Conservation (phyloP, 1,140 invertebrate genomes). For the Panagrolaimus sp. region DNA sequence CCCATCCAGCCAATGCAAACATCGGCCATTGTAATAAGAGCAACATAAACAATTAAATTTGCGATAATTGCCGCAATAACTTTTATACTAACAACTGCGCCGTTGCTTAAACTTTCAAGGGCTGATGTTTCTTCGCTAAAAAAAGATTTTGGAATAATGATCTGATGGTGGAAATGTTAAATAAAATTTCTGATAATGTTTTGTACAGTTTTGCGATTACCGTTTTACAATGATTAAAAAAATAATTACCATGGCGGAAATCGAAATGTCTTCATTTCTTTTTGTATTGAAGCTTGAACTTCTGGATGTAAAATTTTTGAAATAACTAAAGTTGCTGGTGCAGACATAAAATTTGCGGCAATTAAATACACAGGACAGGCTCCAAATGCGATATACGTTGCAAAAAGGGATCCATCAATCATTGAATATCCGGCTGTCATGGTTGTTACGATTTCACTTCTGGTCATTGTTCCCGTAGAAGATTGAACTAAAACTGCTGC, state of each 20-base stretch:
- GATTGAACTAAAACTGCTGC: slow-evolving; percentile 7
- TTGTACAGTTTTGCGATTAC: too few species aligned
- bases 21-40: slow-evolving; percentile 40
- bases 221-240: too few species aligned
- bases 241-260: slow-evolving; percentile 7
- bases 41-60: slow-evolving; percentile 48
- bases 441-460: slow-evolving; percentile 10
- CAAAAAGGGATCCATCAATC: slow-evolving; percentile 14
- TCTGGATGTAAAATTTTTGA: slow-evolving; percentile 14
- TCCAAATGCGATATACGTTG: slow-evolving; percentile 9
- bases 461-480: not conserved
- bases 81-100: slow-evolving; percentile 32
- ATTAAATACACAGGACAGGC: slow-evolving; percentile 12
- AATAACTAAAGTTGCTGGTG: slow-evolving; percentile 2
- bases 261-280: slow-evolving; percentile 17
- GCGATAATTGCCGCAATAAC: slow-evolving; percentile 41
- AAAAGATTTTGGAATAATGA: slow-evolving; percentile 1
- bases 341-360: slow-evolving; percentile 20
- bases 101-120: slow-evolving; percentile 36
- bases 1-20: slow-evolving; percentile 39
- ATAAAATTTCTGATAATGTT: too few species aligned
- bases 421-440: slow-evolving; percentile 13
- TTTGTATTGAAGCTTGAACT: slow-evolving; percentile 23
- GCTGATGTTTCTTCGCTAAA: slow-evolving; percentile 32
- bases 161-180: not conserved